Base-by-base conservation (phyloP, 2,888 invertebrate genomes). In the Pelosia muscerda region DNA sequence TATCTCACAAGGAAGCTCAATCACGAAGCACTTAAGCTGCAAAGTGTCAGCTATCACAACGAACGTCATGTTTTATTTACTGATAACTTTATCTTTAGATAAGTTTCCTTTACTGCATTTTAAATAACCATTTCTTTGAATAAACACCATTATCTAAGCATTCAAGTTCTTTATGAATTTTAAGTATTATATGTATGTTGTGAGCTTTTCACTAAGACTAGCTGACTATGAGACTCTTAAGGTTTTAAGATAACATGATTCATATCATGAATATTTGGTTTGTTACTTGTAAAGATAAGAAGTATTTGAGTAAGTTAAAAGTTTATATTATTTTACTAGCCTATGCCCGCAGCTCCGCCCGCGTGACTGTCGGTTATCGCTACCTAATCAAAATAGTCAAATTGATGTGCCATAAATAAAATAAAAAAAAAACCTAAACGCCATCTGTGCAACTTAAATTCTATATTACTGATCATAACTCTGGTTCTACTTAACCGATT, bases 51-150 rank as follows among this genome's bases (percentile, higher is more conserved):
- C 78, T 65, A 74, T 78, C 69, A 72, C 69, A 66, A 59, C 59
- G 63, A 65, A 74, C 64, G 77, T 73, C 72, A 69, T 75, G 77
- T 81, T 69, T 72, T 81, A 77, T 83, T 80, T 78, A 75, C 77
- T 74, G 77, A 77, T 72, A 59, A 34, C 59, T 74, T 73, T 83
- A 82, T 82, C 82, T 71, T 0, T 2, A 65, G 81, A 79, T 81
- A 77, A 77, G 67, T 80, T 69, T 74, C 55, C 73, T 75, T 74
- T 56, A 73, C 77, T 76, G 69, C 73, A 77, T 76, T 79, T 71
- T 71, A 81, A 71, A 42, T 66, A 69, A 59, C 68, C 64, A 38
- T 74, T 69, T 65, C 49, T 70, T 72, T 64, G 59, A 72, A 74
- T 76, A 76, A 73, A 78, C 76, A 74, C 57, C 67, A 72, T 65